Evolutionary conservation across 2,888 invertebrate genomes (phyloP).

Genomic region (Agrotis puta): DNA sequence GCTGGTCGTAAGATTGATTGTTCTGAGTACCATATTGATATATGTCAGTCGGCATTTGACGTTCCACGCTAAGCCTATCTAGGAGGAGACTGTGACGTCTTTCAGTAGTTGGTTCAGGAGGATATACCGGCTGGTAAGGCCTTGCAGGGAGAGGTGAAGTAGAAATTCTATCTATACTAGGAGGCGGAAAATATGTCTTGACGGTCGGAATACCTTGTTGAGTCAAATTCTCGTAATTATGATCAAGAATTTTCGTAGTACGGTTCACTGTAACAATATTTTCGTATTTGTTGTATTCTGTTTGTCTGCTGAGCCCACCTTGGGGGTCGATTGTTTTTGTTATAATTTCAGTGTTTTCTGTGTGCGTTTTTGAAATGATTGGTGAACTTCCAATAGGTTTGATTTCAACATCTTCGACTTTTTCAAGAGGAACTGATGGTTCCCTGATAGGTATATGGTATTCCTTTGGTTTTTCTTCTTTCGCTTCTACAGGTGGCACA

Average conservation of each 20-base stretch:
- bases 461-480: conserved; percentile 67
- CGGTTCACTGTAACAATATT: conserved; percentile 87
- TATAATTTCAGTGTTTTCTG: conserved; percentile 85
- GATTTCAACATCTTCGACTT: conserved; percentile 87
- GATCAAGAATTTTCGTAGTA: conserved; percentile 85
- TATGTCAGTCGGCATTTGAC: conserved; percentile 83
- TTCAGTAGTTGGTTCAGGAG: conserved; percentile 79
- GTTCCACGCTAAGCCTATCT: conserved; percentile 85
- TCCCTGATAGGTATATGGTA: conserved; percentile 79
- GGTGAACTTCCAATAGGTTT: conserved; percentile 86
- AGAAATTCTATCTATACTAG: conserved; percentile 79
- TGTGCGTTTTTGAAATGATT: conserved; percentile 81
- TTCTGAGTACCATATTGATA: conserved; percentile 83
- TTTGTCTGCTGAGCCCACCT: conserved; percentile 81
- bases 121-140: conserved; percentile 81
- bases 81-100: conserved; percentile 86
- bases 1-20: conserved; percentile 79
- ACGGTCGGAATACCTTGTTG: conserved; percentile 82
- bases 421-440: conserved; percentile 86
- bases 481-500: conserved; percentile 44
- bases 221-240: conserved; percentile 81
- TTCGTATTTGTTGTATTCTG: conserved; percentile 86
- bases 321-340: conserved; percentile 77
- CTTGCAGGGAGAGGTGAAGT: conserved; percentile 79
- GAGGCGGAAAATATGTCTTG: conserved; percentile 83